These are phyloP conservation scores for Polylopha cassiicola DNA, from an alignment of 2,888 invertebrate genomes.

Conservation along the genomic window DNA sequence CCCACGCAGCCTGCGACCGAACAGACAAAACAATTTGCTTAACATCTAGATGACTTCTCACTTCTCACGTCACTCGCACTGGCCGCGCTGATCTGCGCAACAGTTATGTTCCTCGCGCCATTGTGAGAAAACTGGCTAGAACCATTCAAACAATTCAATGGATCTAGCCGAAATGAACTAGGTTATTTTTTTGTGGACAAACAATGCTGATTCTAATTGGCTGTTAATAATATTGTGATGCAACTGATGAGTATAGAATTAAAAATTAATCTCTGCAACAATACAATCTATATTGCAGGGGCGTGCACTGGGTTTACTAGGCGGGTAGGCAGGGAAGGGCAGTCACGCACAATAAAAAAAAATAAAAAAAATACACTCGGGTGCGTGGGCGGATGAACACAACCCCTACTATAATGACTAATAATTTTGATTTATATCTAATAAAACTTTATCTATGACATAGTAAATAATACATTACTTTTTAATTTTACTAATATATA, in stretches of 20 bases:
- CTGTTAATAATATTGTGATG: conserved; percentile 23
- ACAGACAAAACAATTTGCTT: conserved; percentile 19
- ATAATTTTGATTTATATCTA: too few relatives aligned
- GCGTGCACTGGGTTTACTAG: too few relatives aligned
- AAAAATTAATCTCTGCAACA: too few relatives aligned
- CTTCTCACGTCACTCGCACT: conserved; percentile 25
- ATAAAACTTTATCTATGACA: too few relatives aligned
- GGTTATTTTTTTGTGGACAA: conserved; percentile 36
- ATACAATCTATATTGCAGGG: too few relatives aligned
- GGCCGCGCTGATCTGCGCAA: conserved; percentile 38
- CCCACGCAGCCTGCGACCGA: conserved; percentile 35
- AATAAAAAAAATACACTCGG: too few relatives aligned
- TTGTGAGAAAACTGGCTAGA: conserved; percentile 53
- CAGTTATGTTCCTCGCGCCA: conserved; percentile 59
- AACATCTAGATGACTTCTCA: conserved; percentile 20
- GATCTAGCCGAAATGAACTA: conserved; percentile 43
- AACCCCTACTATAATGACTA: too few relatives aligned
- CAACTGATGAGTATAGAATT: background rate
- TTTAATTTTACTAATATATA: too few relatives aligned
- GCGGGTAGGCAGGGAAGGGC: too few relatives aligned
- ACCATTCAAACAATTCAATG: conserved; percentile 59
- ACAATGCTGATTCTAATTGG: conserved; percentile 28
- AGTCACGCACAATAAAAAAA: too few relatives aligned
- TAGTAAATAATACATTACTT: too few relatives aligned
- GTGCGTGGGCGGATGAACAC: too few relatives aligned